Evolutionary conservation across 2,113 vertebrate species (phyloP), one percentile per base, ranked within the genome.

Genomic region (Hypomesus transpacificus): DNA sequence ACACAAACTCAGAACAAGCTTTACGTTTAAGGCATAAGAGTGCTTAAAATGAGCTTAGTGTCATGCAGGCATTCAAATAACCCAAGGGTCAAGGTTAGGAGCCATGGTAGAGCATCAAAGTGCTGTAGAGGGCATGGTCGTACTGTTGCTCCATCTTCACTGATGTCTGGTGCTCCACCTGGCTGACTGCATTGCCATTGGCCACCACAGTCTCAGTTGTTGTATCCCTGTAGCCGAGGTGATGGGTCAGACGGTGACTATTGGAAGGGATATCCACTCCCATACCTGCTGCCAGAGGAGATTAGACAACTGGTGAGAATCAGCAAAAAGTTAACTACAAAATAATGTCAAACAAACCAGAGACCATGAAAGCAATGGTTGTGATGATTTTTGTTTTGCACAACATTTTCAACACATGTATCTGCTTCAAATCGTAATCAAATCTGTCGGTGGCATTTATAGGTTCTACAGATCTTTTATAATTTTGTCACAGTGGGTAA

Each of bases 81-180:
- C 11, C 3, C n/a, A 5, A 65, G 64, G 16, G 14, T 66, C 73
- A 73, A 6, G 26, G 28, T 31, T 91, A 97, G 53, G 94, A 96
- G 65, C 96, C 94, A 0, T 93, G 96, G 79, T 94, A 95, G 70
- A 97, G 93, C 75, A 95, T 94, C 93, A 94, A 90, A 83, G 94
- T 91, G 80, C 92, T 94, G 84, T 94, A 91, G 79, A 95, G 82
- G 21, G 93, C 90, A 34, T 92, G 89, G 80, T 95, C 89, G 0
- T 95, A 96, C 21, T 92, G 85, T 86, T 94, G 89, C 74, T 94
- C 95, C 0, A 90, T 94, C 80, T 87, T 94, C 68, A 95, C 90
- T 9, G 92, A 93, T 83, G 86, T 94, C 82, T 92, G 94, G 87
- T 94, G 95, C 91, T 98, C 95, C 73, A 93, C 62, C 65, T 93